Conservation (phyloP, 2,888 invertebrate species). For the Yponomeuta plumbellus region DNA sequence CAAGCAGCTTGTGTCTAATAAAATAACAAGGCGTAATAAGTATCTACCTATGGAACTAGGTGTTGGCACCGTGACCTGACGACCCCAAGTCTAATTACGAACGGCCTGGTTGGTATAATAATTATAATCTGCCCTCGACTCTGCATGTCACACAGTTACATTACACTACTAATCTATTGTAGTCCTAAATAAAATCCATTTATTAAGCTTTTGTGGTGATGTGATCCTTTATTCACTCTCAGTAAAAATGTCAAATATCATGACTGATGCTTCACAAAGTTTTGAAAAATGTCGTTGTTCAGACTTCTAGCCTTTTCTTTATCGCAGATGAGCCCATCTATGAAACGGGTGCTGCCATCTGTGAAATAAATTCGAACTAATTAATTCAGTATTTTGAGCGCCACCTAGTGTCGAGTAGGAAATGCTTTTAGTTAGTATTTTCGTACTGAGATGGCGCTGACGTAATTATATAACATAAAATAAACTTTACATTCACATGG, state of each 20-base stretch:
- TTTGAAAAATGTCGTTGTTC: too few relatives aligned
- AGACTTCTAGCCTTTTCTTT: neutral
- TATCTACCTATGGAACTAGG: neutral
- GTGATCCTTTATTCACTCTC: neutral
- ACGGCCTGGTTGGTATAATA: too few relatives aligned
- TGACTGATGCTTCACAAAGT: too few relatives aligned
- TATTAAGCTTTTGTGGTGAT: neutral
- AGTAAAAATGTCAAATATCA: neutral
- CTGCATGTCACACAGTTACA: neutral
- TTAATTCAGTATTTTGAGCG: neutral
- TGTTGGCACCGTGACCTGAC: neutral
- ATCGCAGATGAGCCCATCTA: neutral
- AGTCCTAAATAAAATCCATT: neutral
- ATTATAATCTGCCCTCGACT: neutral
- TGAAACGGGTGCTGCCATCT: neutral
- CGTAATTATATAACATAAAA: neutral
- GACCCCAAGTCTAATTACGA: neutral
- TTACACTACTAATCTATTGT: neutral
- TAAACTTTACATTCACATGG: too few relatives aligned
- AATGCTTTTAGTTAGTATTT: constrained; percentile 15
- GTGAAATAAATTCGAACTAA: neutral
- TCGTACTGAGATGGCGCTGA: neutral
- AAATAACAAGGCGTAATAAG: too few relatives aligned
- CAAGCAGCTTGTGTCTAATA: too few relatives aligned
- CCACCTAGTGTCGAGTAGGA: constrained; percentile 34